Conservation (phyloP, 1,140 invertebrate species). For the Drosophila burlai region DNA sequence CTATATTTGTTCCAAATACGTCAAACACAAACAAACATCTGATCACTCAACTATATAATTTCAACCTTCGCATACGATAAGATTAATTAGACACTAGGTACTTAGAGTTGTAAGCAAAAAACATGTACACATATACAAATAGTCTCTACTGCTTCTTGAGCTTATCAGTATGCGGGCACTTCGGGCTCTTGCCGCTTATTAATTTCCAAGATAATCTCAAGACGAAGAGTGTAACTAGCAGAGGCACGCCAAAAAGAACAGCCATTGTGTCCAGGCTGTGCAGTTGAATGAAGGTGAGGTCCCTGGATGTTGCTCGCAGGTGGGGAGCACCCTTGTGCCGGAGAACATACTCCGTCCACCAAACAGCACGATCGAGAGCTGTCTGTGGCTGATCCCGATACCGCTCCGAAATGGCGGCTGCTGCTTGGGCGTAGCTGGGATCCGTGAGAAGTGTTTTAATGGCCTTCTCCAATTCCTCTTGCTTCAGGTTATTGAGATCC, state of each 20-base stretch:
- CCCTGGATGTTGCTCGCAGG: slow-evolving; percentile 54
- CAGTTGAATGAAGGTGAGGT: slow-evolving; percentile 84
- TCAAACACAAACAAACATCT: neutral
- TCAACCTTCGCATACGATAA: neutral
- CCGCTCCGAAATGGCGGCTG: slow-evolving; percentile 86
- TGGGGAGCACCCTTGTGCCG: slow-evolving; percentile 85
- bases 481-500: slow-evolving; percentile 77
- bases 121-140: neutral
- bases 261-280: slow-evolving; percentile 86
- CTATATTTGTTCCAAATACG: neutral
- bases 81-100: neutral
- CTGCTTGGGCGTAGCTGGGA: slow-evolving; percentile 81
- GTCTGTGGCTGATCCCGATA: slow-evolving; percentile 87
- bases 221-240: slow-evolving; percentile 9
- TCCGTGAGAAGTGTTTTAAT: slow-evolving; percentile 80
- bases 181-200: slow-evolving; percentile 11
- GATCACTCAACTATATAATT: neutral
- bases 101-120: neutral
- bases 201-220: slow-evolving; percentile 21
- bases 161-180: slow-evolving; percentile 24
- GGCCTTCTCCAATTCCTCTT: slow-evolving; percentile 63
- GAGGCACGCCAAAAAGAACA: slow-evolving; percentile 42
- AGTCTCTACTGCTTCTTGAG: slow-evolving; percentile 38
- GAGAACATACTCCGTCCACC: slow-evolving; percentile 90
- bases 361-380: slow-evolving; percentile 89